Conservation (phyloP, 2,797 vertebrate genomes). For the Amblyopsis hoosieri region DNA sequence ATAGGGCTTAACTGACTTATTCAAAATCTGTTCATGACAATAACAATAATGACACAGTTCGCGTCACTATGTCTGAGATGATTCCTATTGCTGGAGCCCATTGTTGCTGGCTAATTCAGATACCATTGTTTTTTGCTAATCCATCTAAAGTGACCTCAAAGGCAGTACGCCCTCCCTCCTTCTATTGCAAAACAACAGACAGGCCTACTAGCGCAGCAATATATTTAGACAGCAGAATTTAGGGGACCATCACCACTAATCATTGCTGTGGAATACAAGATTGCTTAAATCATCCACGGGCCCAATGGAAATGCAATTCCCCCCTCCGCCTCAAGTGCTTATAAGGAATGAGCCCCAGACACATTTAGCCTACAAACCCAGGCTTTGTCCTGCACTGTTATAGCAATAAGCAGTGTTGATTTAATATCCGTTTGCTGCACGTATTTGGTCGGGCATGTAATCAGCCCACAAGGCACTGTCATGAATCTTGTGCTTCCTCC, state of each 20-base stretch:
- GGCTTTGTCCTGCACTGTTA: conserved; percentile 40
- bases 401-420: conserved; percentile 71
- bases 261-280: conserved; percentile 48
- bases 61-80: background rate
- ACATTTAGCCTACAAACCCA: conserved; percentile 33
- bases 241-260: conserved; percentile 70
- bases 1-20: conserved; percentile 18
- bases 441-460: conserved; percentile 68
- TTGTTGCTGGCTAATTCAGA: conserved; percentile 35
- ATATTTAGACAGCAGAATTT: conserved; percentile 61
- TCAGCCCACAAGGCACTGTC: conserved; percentile 68
- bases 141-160: conserved; percentile 33
- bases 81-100: conserved; percentile 15
- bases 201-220: conserved; percentile 32
- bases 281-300: conserved; percentile 58
- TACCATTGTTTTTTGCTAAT: conserved; percentile 21
- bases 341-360: conserved; percentile 36
- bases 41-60: background rate
- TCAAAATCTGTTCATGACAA: conserved; percentile 3
- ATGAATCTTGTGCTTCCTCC: conserved; percentile 57
- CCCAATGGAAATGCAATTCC: conserved; percentile 62
- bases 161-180: conserved; percentile 41
- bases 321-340: conserved; percentile 30
- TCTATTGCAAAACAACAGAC: conserved; percentile 51
- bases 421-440: conserved; percentile 72